These are phyloP conservation scores for Harpagoxenus sublaevis DNA, from an alignment of 2,888 invertebrate species.

Conservation along the genomic window DNA sequence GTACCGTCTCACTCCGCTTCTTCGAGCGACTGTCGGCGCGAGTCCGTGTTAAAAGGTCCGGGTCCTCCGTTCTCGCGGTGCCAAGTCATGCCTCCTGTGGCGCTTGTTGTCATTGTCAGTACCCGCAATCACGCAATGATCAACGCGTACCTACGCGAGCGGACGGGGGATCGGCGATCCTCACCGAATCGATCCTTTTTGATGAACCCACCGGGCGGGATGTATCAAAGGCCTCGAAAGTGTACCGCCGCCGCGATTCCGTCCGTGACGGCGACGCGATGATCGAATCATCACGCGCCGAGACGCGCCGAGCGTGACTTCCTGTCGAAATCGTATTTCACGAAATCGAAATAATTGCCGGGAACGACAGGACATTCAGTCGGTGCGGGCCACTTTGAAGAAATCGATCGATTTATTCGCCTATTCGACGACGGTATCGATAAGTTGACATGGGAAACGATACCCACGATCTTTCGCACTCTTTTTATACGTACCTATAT, in stretches of 20 bases:
- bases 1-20: constrained; percentile 46
- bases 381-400: background rate
- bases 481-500: background rate
- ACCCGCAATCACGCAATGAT: constrained; percentile 78
- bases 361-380: background rate
- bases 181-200: constrained; percentile 74
- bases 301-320: constrained; percentile 22
- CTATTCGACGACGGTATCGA: background rate
- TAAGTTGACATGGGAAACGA: background rate
- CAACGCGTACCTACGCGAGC: constrained; percentile 72
- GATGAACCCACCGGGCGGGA: constrained; percentile 61
- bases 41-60: constrained; percentile 72
- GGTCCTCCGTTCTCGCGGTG: constrained; percentile 67
- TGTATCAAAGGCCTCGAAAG: constrained; percentile 76
- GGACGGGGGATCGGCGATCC: constrained; percentile 64
- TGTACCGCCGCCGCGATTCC: constrained; percentile 62
- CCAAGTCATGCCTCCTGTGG: constrained; percentile 85
- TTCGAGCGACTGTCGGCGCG: constrained; percentile 81
- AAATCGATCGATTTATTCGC: constrained; percentile 8
- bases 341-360: constrained; percentile 25
- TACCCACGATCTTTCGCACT: background rate
- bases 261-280: constrained; percentile 19
- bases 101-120: constrained; percentile 85
- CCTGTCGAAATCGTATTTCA: constrained; percentile 20
- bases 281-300: constrained; percentile 34